phyloP scores from a whole-genome alignment of 2,888 invertebrate genomes.

The Pycnomerus fuliginosus region DNA sequence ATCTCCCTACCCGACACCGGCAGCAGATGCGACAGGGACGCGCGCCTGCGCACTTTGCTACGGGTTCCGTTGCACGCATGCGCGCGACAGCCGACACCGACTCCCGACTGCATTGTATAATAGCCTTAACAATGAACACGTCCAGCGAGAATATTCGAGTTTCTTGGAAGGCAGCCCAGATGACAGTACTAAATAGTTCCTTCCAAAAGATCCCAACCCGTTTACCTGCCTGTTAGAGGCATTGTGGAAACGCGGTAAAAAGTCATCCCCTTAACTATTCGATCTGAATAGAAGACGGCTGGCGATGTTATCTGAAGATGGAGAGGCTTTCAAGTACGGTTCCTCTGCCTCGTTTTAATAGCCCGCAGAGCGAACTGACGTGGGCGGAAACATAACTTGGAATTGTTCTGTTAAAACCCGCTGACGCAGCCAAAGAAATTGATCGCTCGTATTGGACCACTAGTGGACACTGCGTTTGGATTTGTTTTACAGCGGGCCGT shows the following conservation, averaged over 20 bases:
- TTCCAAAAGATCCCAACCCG: slow-evolving; percentile 9
- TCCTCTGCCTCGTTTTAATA: slow-evolving; percentile 3
- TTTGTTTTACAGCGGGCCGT: too few relatives aligned
- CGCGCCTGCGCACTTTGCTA: too few relatives aligned
- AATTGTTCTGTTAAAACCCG: slow-evolving; percentile 9
- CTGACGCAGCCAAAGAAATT: slow-evolving; percentile 13
- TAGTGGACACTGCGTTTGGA: too few relatives aligned
- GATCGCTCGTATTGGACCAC: slow-evolving; percentile 16
- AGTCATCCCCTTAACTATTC: slow-evolving; percentile 10
- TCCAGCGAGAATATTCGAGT: slow-evolving; percentile 5
- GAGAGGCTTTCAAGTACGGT: neutral
- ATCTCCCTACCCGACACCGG: too few relatives aligned
- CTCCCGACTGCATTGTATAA: too few relatives aligned
- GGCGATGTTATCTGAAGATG: slow-evolving; percentile 6
- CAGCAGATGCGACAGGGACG: too few relatives aligned
- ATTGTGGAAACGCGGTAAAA: slow-evolving; percentile 14
- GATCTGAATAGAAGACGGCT: too few relatives aligned
- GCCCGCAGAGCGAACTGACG: slow-evolving; percentile 7
- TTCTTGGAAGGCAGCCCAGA: slow-evolving; percentile 14
- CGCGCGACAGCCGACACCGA: too few relatives aligned
- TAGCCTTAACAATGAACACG: slow-evolving; percentile 13
- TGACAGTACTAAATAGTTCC: slow-evolving; percentile 16
- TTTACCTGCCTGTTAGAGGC: slow-evolving; percentile 18
- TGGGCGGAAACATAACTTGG: slow-evolving; percentile 13
- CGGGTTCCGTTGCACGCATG: too few relatives aligned